These are phyloP conservation scores for Argyresthia albistria DNA, from an alignment of 2,888 invertebrate species.

Conservation along the genomic window DNA sequence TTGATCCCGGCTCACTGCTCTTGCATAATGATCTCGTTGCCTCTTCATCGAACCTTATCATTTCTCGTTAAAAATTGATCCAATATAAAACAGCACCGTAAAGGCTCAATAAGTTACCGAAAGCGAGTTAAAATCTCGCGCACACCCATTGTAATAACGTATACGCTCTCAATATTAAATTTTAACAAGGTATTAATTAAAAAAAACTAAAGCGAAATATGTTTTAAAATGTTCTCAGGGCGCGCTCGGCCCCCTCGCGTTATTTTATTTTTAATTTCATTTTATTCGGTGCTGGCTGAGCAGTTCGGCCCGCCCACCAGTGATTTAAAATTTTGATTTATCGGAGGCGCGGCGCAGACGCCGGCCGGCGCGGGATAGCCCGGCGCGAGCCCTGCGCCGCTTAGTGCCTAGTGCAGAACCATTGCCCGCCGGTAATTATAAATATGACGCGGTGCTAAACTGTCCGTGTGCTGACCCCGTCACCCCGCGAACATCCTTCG, in stretches of 20 bases:
- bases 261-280: conserved; percentile 69
- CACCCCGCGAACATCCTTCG: conserved; percentile 24
- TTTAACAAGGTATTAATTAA: conserved; percentile 74
- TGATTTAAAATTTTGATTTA: conserved; percentile 74
- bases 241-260: conserved; percentile 54
- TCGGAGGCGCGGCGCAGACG: conserved; percentile 41
- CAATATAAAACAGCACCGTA: conserved; percentile 53
- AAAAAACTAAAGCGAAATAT: conserved; percentile 70
- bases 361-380: conserved; percentile 23
- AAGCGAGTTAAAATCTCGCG: conserved; percentile 61
- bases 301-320: conserved; percentile 62
- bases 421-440: conserved; percentile 55
- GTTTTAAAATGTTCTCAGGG: conserved; percentile 68
- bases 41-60: conserved; percentile 51
- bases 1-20: not conserved
- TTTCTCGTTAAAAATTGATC: conserved; percentile 67
- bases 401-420: conserved; percentile 29
- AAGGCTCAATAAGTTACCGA: conserved; percentile 63
- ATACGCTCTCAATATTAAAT: conserved; percentile 70
- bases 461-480: conserved; percentile 53
- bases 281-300: conserved; percentile 66
- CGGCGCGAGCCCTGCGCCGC: conserved; percentile 17
- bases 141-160: conserved; percentile 71
- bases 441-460: conserved; percentile 72
- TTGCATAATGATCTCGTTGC: conserved; percentile 36